A percentile compares a stretch with the other conserved stretches of the same genome.
Conservation (phyloP, 2,113 vertebrate genomes). For the Chionomys nivalis region DNA sequence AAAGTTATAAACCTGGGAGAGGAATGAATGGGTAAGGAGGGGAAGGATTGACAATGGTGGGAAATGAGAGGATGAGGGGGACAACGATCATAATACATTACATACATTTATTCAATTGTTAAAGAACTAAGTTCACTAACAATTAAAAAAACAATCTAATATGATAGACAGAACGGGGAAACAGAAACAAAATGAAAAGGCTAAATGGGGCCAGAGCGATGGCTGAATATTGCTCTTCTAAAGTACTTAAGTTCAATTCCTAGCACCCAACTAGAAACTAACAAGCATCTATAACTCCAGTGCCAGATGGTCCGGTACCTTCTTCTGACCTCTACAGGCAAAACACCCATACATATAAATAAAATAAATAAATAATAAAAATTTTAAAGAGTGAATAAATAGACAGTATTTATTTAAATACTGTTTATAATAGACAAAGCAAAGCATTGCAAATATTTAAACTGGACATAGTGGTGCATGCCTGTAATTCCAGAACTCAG, state of each 20-base stretch:
- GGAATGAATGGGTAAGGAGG: not conserved
- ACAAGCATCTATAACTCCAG: not conserved
- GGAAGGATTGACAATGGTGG: not conserved
- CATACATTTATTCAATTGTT: not conserved
- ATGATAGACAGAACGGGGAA: not conserved
- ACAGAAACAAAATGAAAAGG: not conserved
- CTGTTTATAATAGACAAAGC: not conserved
- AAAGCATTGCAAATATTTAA: not conserved
- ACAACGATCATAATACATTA: constrained; percentile 2
- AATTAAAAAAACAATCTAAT: no score
- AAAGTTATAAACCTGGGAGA: not conserved
- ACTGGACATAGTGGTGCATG: not conserved
- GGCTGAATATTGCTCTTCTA: not conserved
- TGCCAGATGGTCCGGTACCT: not conserved
- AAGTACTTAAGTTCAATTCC: not conserved
- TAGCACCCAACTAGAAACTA: not conserved
- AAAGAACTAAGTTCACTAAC: not conserved
- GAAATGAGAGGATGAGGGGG: not conserved
- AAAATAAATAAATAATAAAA: not conserved
- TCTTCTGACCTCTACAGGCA: not conserved
- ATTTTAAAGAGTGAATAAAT: not conserved
- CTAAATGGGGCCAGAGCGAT: not conserved
- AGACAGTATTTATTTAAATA: not conserved
- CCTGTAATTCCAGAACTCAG: not conserved
- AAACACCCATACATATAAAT: not conserved